A percentile compares a stretch with the other conserved stretches of the same genome.
These are phyloP conservation scores for Druceiella hillmani DNA, from an alignment of 2,888 invertebrate species.

Conservation along the genomic window DNA sequence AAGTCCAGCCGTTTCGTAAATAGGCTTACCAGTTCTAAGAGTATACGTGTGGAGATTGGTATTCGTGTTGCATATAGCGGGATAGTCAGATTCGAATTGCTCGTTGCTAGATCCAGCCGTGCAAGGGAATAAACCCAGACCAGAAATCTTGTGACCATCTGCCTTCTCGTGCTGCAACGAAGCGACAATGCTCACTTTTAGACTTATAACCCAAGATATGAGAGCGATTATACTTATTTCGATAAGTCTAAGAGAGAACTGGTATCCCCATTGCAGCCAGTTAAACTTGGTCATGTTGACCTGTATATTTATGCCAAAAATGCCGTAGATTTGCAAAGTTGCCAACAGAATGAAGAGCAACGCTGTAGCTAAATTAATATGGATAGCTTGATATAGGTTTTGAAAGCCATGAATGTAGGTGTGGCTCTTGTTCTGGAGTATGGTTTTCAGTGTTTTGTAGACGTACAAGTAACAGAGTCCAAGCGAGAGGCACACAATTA, in stretches of 20 bases:
- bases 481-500: constrained; percentile 76
- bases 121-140: constrained; percentile 76
- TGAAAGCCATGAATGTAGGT: constrained; percentile 75
- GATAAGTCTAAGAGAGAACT: constrained; percentile 76
- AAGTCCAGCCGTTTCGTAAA: constrained; percentile 58
- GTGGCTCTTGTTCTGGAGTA: constrained; percentile 70
- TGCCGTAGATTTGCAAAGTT: constrained; percentile 77
- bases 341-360: constrained; percentile 79
- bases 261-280: constrained; percentile 92
- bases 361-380: constrained; percentile 83
- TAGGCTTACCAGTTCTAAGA: constrained; percentile 68
- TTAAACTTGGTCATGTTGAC: constrained; percentile 61
- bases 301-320: constrained; percentile 42
- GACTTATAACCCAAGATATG: constrained; percentile 81
- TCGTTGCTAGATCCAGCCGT: constrained; percentile 80
- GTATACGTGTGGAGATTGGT: constrained; percentile 82
- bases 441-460: constrained; percentile 70
- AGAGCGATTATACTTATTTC: constrained; percentile 85
- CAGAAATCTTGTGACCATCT: constrained; percentile 59
- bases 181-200: constrained; percentile 52
- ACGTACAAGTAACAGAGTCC: constrained; percentile 82
- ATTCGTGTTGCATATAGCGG: constrained; percentile 80
- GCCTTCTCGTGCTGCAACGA: constrained; percentile 69
- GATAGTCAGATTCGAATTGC: constrained; percentile 77
- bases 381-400: constrained; percentile 81